phyloP scores from a whole-genome alignment of 2,797 vertebrate species.

The Malurus leucopterus region DNA sequence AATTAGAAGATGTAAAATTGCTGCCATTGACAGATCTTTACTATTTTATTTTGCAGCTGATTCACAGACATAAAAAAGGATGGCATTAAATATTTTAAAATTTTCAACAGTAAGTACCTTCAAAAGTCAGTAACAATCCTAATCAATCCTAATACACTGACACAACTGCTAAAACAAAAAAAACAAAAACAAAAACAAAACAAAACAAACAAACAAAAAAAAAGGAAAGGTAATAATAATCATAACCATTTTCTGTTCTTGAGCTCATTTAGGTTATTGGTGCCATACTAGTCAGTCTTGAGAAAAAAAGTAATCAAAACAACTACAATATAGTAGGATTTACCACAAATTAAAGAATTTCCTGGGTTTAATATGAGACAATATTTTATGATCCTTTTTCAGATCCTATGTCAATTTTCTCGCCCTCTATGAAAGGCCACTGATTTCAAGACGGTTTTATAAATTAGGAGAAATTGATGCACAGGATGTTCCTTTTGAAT shows the following conservation, averaged over 20 bases:
- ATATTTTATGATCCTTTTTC: background rate
- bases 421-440: fast-evolving
- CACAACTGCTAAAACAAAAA: background rate
- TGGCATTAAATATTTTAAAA: background rate
- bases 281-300: background rate
- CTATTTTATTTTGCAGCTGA: background rate
- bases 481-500: background rate
- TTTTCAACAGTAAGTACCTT: background rate
- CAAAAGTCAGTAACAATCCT: background rate
- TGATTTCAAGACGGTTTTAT: background rate
- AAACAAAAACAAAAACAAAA: background rate
- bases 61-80: background rate
- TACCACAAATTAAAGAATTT: background rate
- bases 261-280: background rate
- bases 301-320: background rate
- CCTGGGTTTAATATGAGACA: background rate
- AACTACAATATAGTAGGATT: background rate
- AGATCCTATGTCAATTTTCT: background rate
- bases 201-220: background rate
- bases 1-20: background rate
- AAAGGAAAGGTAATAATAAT: background rate
- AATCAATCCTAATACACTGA: background rate
- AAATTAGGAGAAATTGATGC: background rate
- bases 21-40: background rate
- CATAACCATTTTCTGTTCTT: background rate